Evolutionary conservation across 2,113 vertebrate species (phyloP).

Genomic region (Pristiophorus japonicus): DNA sequence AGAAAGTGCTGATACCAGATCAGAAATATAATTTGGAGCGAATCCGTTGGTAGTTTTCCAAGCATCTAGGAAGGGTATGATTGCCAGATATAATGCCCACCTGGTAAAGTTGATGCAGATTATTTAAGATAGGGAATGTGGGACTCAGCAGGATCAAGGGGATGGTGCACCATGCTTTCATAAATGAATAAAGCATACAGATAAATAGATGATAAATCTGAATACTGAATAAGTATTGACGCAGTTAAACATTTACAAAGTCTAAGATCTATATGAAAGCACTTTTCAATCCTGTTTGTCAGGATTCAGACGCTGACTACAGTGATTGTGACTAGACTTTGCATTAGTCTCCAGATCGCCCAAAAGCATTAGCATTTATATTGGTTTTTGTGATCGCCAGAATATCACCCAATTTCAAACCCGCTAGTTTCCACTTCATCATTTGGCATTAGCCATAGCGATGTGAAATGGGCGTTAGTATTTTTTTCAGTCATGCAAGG

Average conservation of each 20-base stretch:
- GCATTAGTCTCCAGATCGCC: too few relatives aligned
- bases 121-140: neutral
- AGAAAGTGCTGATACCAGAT: slow-evolving; percentile 64
- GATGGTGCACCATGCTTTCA: neutral
- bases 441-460: too few relatives aligned
- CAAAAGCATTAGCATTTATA: too few relatives aligned
- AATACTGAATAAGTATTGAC: neutral
- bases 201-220: neutral
- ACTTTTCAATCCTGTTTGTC: neutral
- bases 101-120: slow-evolving; percentile 45
- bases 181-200: neutral
- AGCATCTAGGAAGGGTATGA: slow-evolving; percentile 64
- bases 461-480: too few relatives aligned
- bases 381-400: too few relatives aligned
- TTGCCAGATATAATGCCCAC: slow-evolving; percentile 67
- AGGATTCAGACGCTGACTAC: neutral
- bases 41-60: slow-evolving; percentile 60
- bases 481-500: too few relatives aligned
- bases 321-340: neutral
- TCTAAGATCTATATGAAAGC: neutral
- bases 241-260: neutral
- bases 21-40: slow-evolving; percentile 57
- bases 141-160: neutral
- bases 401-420: too few relatives aligned
- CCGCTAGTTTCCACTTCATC: too few relatives aligned